These are phyloP conservation scores for Burhinus bistriatus DNA, from an alignment of 2,113 vertebrate species.

Conservation along the genomic window DNA sequence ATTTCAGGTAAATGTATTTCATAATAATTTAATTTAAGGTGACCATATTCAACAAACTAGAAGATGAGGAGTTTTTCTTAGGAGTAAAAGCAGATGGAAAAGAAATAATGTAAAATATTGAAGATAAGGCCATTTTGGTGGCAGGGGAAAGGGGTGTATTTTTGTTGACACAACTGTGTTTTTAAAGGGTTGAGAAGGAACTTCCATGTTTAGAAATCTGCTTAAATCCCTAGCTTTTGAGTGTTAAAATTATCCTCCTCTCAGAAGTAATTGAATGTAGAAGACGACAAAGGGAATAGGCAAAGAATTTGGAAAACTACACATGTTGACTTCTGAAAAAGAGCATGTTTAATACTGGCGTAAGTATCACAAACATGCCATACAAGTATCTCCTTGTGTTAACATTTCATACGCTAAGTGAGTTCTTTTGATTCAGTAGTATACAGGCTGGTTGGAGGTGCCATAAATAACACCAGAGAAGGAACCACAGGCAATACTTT, in stretches of 20 bases:
- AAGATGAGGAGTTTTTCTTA: not conserved
- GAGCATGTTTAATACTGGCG: not conserved
- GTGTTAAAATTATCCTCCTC: not conserved
- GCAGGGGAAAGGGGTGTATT: not conserved
- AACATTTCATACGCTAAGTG: not conserved
- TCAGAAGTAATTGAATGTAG: not conserved
- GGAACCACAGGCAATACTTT: not conserved
- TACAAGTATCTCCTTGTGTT: not conserved
- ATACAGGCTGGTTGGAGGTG: not conserved
- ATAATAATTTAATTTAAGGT: not conserved
- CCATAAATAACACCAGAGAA: constrained; percentile 1
- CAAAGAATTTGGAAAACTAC: not conserved
- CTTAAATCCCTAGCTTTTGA: not conserved
- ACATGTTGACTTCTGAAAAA: constrained; percentile 13
- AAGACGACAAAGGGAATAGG: not conserved
- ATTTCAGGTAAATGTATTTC: not conserved
- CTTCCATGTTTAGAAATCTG: not conserved
- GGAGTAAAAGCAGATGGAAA: not conserved
- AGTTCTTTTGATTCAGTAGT: not conserved
- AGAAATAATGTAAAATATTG: not conserved
- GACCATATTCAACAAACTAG: not conserved
- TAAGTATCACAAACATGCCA: not conserved
- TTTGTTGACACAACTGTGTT: not conserved
- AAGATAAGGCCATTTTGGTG: not conserved
- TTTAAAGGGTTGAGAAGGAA: not conserved